These are phyloP conservation scores for Crepidodera aurea DNA, from an alignment of 2,888 invertebrate genomes.

Conservation along the genomic window DNA sequence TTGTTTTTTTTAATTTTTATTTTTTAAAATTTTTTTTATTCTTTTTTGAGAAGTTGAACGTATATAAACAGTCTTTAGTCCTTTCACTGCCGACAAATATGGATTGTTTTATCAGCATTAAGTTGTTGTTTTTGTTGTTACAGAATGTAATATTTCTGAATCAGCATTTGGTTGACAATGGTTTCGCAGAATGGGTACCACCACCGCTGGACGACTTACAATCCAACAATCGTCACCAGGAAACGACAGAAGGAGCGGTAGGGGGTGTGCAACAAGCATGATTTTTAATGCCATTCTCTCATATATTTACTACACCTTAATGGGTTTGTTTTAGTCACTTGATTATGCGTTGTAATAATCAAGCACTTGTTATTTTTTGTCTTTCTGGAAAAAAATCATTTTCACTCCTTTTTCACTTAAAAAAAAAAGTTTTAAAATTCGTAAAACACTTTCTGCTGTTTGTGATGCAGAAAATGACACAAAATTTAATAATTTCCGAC, in stretches of 20 bases:
- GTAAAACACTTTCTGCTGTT: neutral
- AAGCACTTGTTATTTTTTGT: slow-evolving; percentile 44
- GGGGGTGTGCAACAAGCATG: slow-evolving; percentile 35
- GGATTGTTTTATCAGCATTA: no score
- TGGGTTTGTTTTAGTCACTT: slow-evolving; percentile 47
- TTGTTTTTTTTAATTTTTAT: no score
- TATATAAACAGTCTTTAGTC: no score
- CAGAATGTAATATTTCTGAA: slow-evolving; percentile 86
- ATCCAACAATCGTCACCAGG: slow-evolving; percentile 19
- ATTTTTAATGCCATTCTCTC: neutral
- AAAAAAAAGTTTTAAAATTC: neutral
- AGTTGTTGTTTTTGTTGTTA: slow-evolving; percentile 52
- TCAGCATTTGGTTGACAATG: slow-evolving; percentile 84
- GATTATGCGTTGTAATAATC: slow-evolving; percentile 43
- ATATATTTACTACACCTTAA: slow-evolving; percentile 2
- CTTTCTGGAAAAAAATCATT: neutral
- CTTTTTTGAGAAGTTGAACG: no score
- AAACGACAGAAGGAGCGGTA: slow-evolving; percentile 37
- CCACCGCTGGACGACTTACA: slow-evolving; percentile 53
- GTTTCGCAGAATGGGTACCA: slow-evolving; percentile 78
- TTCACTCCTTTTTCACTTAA: neutral
- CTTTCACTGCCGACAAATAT: no score
- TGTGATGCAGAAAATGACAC: no score
- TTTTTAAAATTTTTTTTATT: no score
- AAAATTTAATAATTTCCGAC: no score